These are phyloP conservation scores for Syrmaticus mikado DNA, from an alignment of 2,113 vertebrate species.

Conservation along the genomic window DNA sequence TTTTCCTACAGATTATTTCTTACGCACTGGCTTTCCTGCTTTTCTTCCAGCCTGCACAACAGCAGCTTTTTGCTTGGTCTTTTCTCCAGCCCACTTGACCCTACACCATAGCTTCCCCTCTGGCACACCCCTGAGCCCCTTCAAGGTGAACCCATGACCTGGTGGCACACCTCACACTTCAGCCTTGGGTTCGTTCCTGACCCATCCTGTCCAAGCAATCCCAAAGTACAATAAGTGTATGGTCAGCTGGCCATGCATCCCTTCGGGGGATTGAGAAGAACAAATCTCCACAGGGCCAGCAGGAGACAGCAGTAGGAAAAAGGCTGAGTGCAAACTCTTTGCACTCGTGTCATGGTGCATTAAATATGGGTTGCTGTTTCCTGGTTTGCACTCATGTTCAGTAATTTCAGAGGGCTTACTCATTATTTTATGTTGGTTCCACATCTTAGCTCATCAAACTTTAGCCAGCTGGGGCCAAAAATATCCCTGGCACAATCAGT, in stretches of 20 bases:
- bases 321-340: not conserved
- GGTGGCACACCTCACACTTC: not conserved
- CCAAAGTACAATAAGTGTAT: not conserved
- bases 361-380: slow-evolving; percentile 19
- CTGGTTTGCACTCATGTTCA: not conserved
- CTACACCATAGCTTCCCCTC: not conserved
- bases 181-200: not conserved
- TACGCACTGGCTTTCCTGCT: not conserved
- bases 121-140: not conserved
- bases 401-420: slow-evolving; percentile 52
- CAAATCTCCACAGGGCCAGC: not conserved
- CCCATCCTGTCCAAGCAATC: not conserved
- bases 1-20: not conserved
- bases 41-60: not conserved
- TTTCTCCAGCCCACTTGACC: not conserved
- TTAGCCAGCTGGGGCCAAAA: slow-evolving; percentile 49
- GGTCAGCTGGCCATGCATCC: not conserved
- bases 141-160: not conserved
- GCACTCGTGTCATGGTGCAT: not conserved
- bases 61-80: not conserved
- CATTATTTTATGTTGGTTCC: slow-evolving; percentile 53
- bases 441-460: slow-evolving; percentile 56
- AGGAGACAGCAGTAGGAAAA: not conserved
- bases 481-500: slow-evolving; percentile 47
- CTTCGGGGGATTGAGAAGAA: not conserved